Evolutionary conservation across 2,797 vertebrate genomes (phyloP).

Genomic region (Catharus ustulatus): DNA sequence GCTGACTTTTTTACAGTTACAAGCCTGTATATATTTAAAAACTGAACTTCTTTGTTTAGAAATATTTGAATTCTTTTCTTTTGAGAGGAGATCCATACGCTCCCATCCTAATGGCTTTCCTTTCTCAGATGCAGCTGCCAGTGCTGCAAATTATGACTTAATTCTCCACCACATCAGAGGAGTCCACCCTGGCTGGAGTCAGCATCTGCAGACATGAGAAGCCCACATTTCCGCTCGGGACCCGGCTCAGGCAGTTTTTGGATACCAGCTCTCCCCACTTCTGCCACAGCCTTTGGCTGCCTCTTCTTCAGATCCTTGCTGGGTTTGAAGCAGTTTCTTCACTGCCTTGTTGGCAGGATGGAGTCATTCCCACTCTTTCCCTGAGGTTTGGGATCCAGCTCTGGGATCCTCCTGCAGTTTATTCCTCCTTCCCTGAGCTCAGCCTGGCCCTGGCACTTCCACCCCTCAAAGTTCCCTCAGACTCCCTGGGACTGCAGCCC

Average conservation of each 20-base stretch:
- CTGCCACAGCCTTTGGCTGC: background rate
- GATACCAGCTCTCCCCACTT: background rate
- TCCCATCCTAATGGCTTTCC: background rate
- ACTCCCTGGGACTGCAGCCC: background rate
- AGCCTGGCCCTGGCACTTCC: background rate
- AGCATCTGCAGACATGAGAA: conserved; percentile 17
- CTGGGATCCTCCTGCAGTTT: background rate
- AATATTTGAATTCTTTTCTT: background rate
- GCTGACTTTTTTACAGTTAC: background rate
- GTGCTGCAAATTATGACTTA: conserved; percentile 39
- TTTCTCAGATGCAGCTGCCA: conserved; percentile 51
- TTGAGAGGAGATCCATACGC: background rate
- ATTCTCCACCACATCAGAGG: conserved; percentile 54
- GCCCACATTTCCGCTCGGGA: conserved; percentile 6
- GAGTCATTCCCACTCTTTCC: background rate
- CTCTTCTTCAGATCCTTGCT: background rate
- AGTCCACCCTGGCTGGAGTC: conserved; percentile 39
- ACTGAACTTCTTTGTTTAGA: background rate
- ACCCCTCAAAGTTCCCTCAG: background rate
- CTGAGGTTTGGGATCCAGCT: background rate
- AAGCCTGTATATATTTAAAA: background rate
- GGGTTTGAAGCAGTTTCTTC: background rate
- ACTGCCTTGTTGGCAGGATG: background rate
- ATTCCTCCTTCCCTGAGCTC: background rate
- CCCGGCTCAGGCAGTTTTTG: background rate